A percentile compares a stretch with the other conserved stretches of the same genome.
Conservation (phyloP, 1,140 invertebrate genomes). For the Papilio xuthus region DNA sequence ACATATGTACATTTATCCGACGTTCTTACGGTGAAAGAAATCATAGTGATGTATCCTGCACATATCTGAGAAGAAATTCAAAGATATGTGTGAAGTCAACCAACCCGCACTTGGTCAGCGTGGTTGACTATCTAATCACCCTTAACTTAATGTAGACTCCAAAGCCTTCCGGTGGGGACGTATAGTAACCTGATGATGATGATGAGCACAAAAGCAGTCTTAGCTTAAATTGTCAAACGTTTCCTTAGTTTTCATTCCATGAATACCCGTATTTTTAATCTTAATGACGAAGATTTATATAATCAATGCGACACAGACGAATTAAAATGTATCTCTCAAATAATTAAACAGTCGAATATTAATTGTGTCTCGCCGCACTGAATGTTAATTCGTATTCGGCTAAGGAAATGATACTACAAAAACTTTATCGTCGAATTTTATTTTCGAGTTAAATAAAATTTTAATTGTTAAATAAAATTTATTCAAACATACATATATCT, state of each 20-base stretch:
- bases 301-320: slow-evolving; percentile 27
- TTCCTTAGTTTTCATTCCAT: neutral
- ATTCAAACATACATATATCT: neutral
- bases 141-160: no score
- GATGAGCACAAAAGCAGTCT: neutral
- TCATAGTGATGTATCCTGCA: no score
- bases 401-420: slow-evolving; percentile 25
- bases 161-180: no score
- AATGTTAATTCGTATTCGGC: slow-evolving; percentile 19
- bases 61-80: no score
- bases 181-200: no score
- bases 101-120: no score
- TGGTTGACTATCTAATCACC: no score
- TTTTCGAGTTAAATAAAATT: neutral
- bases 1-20: no score
- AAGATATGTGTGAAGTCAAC: no score
- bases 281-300: slow-evolving; percentile 8
- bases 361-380: slow-evolving; percentile 3
- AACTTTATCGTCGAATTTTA: slow-evolving; percentile 1
- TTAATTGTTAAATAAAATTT: neutral
- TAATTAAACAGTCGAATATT: slow-evolving; percentile 27
- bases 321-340: slow-evolving; percentile 23
- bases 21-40: no score
- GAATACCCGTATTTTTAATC: slow-evolving; percentile 5
- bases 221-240: neutral